Evolutionary conservation across 2,888 invertebrate genomes (phyloP).

Genomic region (Subacronicta megacephala): DNA sequence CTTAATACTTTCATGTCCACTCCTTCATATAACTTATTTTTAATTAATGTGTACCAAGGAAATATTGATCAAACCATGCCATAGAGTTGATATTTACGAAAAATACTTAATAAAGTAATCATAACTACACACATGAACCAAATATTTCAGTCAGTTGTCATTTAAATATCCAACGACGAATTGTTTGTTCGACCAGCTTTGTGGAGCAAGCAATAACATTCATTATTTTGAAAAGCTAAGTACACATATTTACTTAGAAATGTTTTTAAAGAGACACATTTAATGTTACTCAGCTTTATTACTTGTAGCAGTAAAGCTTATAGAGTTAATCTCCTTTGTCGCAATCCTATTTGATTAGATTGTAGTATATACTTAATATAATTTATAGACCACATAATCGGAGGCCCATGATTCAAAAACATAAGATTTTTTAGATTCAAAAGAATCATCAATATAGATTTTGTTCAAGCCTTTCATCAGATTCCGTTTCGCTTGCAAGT

Average conservation of each 20-base stretch:
- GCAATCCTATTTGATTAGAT: no score
- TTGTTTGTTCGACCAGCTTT: not conserved
- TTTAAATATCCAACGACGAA: not conserved
- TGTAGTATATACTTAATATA: no score
- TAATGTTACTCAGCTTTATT: not conserved
- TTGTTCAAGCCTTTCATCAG: not conserved
- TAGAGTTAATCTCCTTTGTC: no score
- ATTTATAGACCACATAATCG: no score
- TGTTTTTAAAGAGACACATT: not conserved
- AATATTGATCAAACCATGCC: slow-evolving; percentile 28
- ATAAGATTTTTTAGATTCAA: no score
- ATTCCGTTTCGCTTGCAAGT: not conserved
- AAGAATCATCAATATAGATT: not conserved
- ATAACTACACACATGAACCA: slow-evolving; percentile 20
- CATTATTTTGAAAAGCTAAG: not conserved
- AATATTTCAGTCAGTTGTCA: not conserved
- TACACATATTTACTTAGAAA: not conserved
- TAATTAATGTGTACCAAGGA: not conserved
- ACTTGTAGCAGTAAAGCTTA: no score
- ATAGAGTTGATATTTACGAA: not conserved
- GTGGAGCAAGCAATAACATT: no score
- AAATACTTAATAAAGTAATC: not conserved
- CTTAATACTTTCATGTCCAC: no score
- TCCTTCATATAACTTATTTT: no score
- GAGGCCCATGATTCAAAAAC: no score